Conservation (phyloP, 1,140 invertebrate genomes). For the Drosophila pseudoobscura region DNA sequence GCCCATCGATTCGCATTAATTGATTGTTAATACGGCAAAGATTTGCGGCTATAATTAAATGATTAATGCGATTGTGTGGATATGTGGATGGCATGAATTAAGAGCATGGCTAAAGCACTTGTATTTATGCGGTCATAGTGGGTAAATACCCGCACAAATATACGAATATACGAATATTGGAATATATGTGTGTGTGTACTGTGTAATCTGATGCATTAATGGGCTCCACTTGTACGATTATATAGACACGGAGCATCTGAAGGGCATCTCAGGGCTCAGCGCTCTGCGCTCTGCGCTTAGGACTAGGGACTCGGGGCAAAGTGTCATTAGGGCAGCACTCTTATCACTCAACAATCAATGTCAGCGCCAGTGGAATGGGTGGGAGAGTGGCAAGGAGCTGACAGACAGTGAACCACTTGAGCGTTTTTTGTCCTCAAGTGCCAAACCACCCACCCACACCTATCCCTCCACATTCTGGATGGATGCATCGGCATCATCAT, state of each 20-base stretch:
- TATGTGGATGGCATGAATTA: conserved; percentile 17
- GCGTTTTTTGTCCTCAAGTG: conserved; percentile 63
- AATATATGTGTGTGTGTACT: not conserved
- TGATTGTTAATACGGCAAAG: conserved; percentile 69
- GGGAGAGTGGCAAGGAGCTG: conserved; percentile 3
- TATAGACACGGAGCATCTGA: conserved; percentile 20
- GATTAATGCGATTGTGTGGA: conserved; percentile 56
- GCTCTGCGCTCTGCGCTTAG: not conserved
- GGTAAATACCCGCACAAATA: conserved; percentile 1
- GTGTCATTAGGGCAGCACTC: conserved; percentile 58
- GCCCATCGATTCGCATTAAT: conserved; percentile 64
- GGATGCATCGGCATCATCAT: conserved; percentile 24
- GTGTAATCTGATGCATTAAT: conserved; percentile 33
- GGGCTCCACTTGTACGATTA: conserved; percentile 36
- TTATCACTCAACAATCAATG: conserved; percentile 67
- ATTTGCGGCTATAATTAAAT: conserved; percentile 71
- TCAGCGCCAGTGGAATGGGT: conserved; percentile 17
- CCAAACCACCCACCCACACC: not conserved
- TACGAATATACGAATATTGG: not conserved
- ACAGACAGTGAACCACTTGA: conserved; percentile 35
- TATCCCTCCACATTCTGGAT: not conserved
- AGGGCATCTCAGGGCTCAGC: conserved; percentile 8
- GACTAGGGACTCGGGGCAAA: conserved; percentile 6
- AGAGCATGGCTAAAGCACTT: conserved; percentile 14
- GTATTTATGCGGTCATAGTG: too few species aligned